phyloP scores from a whole-genome alignment of 92 coral and sea anemone species.

The Desmophyllum pertusum region DNA sequence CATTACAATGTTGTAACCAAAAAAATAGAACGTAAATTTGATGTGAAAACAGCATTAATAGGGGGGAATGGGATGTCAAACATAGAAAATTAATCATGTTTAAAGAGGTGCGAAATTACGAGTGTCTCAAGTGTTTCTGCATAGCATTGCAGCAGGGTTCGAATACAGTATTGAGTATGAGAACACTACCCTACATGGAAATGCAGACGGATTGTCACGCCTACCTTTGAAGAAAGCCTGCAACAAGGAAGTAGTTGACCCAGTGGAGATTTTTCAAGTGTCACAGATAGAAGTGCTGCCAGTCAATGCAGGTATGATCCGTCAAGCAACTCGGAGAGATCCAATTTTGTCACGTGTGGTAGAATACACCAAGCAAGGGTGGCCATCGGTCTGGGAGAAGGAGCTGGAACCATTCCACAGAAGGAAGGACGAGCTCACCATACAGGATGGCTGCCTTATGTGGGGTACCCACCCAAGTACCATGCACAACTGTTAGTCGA shows the following conservation, averaged over 20 bases:
- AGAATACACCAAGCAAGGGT: constrained; percentile 36
- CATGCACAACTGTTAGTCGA: constrained; percentile 21
- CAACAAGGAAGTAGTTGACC: constrained; percentile 7
- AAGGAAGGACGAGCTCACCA: constrained; percentile 25
- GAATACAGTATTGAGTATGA: constrained; percentile 40
- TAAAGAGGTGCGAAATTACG: no score
- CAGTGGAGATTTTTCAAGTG: constrained; percentile 13
- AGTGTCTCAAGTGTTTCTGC: no score
- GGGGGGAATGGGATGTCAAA: no score
- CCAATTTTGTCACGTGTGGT: constrained; percentile 51
- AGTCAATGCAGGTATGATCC: constrained; percentile 20
- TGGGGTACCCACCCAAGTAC: constrained; percentile 14
- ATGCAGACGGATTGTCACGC: constrained; percentile 57
- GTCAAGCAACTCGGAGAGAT: constrained; percentile 48
- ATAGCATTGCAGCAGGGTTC: constrained; percentile 44
- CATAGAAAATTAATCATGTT: no score
- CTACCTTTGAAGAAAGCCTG: constrained; percentile 17
- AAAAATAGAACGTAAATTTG: no score
- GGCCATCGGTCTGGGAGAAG: constrained; percentile 50
- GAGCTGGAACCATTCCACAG: constrained; percentile 30
- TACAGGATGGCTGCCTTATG: constrained; percentile 18
- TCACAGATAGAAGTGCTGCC: background rate
- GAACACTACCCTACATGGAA: constrained; percentile 50
- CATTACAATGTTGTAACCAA: no score
- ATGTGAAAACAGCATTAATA: no score